Evolutionary conservation across 2,888 invertebrate species (phyloP).

Genomic region (Mesoligia furuncula): DNA sequence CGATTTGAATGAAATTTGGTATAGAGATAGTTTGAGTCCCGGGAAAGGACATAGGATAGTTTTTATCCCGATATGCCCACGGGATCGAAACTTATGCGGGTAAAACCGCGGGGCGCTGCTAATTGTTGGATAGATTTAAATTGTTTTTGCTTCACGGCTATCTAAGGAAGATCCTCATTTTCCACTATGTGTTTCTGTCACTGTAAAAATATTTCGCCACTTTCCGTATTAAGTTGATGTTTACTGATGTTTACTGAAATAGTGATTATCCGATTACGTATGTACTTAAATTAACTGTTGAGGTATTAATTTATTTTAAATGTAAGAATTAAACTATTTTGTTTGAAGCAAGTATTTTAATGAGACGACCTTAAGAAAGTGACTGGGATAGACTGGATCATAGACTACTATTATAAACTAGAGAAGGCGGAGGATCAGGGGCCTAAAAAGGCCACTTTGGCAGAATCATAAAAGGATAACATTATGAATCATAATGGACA

Average conservation of each 20-base stretch:
- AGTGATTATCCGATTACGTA: background rate
- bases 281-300: conserved; percentile 6
- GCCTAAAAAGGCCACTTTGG: too few species aligned
- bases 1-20: too few species aligned
- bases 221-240: background rate
- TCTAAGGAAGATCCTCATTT: background rate
- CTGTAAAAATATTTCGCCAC: background rate
- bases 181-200: background rate
- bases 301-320: conserved; percentile 60
- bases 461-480: too few species aligned
- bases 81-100: too few species aligned
- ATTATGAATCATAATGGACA: too few species aligned
- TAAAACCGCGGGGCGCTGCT: too few species aligned
- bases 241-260: background rate
- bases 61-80: too few species aligned
- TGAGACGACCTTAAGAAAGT: background rate
- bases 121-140: background rate
- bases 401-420: too few species aligned
- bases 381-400: background rate
- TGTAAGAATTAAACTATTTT: conserved; percentile 58
- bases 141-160: background rate
- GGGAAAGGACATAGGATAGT: too few species aligned
- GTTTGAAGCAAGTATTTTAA: conserved; percentile 12
- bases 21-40: too few species aligned
- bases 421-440: background rate